Evolutionary conservation across 2,113 vertebrate genomes (phyloP).

Genomic region (Tor tambroides): DNA sequence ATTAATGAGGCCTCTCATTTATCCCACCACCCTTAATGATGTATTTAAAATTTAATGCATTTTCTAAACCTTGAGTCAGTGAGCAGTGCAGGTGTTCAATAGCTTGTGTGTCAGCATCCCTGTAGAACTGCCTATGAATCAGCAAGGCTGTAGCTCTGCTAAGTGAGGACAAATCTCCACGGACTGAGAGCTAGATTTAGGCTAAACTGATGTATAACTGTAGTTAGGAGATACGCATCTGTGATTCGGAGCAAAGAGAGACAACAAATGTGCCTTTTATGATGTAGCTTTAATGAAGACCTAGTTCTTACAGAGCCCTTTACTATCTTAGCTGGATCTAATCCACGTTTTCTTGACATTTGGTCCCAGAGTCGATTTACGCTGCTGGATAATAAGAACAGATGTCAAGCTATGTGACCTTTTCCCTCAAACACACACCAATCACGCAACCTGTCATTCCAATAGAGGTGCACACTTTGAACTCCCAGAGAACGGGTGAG

Average conservation of each 20-base stretch:
- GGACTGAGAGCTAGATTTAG: constrained; percentile 18
- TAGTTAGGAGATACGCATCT: constrained; percentile 4
- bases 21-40: constrained; percentile 45
- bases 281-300: not conserved
- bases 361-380: constrained; percentile 23
- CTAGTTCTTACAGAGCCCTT: not conserved
- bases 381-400: constrained; percentile 39
- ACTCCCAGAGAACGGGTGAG: not conserved
- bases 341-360: constrained; percentile 49
- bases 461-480: constrained; percentile 13
- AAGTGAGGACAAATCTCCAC: constrained; percentile 33
- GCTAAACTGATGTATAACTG: constrained; percentile 31
- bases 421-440: constrained; percentile 32
- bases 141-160: constrained; percentile 41
- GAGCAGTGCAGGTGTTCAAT: constrained; percentile 47
- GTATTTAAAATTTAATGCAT: constrained; percentile 51
- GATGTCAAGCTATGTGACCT: constrained; percentile 52
- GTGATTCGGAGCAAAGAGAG: constrained; percentile 36
- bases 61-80: constrained; percentile 36
- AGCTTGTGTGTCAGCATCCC: constrained; percentile 53
- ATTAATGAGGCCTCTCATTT: constrained; percentile 33
- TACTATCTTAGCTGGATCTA: not conserved
- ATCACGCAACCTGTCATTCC: constrained; percentile 37
- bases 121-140: constrained; percentile 50
- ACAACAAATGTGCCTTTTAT: constrained; percentile 28